phyloP scores from a whole-genome alignment of 2,888 invertebrate genomes.

The Conistra vaccinii region DNA sequence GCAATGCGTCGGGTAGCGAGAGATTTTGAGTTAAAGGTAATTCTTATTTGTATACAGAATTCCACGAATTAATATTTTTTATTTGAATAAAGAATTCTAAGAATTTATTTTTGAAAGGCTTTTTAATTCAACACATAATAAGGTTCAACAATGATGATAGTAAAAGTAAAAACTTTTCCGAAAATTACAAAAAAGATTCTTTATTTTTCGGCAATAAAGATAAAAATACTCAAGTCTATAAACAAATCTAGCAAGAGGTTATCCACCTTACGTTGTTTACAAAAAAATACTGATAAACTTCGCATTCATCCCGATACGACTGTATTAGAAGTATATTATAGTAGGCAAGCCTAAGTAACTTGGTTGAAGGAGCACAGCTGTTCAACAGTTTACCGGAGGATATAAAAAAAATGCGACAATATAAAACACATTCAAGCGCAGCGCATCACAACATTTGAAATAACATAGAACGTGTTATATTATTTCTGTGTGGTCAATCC shows the following conservation, averaged over 20 bases:
- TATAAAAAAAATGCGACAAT: too few species aligned
- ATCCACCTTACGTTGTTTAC: background rate
- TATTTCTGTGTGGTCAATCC: too few species aligned
- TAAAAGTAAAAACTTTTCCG: background rate
- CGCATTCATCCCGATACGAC: background rate
- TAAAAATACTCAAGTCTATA: too few species aligned
- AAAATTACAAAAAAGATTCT: background rate
- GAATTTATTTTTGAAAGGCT: conserved; percentile 5
- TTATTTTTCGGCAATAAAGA: background rate
- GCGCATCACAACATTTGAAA: too few species aligned
- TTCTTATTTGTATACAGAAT: conserved; percentile 16
- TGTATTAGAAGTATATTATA: too few species aligned
- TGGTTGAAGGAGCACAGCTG: too few species aligned
- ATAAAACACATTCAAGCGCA: too few species aligned
- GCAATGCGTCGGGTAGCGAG: background rate
- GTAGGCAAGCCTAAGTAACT: too few species aligned
- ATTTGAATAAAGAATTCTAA: conserved; percentile 13
- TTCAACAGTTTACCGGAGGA: too few species aligned
- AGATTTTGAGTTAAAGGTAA: conserved; percentile 6
- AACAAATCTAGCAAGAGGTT: background rate
- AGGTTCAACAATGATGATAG: background rate
- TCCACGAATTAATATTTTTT: background rate
- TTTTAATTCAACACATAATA: background rate
- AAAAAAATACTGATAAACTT: background rate
- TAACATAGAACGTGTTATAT: too few species aligned